phyloP scores from a whole-genome alignment of 2,113 vertebrate genomes.

The Cyanoliseus patagonus region DNA sequence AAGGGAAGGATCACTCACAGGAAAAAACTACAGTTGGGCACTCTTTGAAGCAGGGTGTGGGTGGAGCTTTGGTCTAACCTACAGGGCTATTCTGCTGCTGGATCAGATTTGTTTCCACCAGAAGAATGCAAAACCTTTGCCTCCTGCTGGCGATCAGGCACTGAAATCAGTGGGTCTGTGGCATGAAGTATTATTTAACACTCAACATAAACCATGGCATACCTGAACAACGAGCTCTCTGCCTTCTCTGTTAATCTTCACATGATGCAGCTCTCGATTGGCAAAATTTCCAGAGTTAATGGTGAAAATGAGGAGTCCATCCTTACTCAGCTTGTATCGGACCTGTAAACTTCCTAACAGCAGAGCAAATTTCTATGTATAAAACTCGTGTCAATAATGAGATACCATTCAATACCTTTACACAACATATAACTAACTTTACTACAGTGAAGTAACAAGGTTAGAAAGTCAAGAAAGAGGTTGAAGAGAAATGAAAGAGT shows the following conservation, averaged over 20 bases:
- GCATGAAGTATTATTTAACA: neutral
- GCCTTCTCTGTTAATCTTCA: constrained; percentile 87
- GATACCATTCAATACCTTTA: neutral
- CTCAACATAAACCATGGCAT: neutral
- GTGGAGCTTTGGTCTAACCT: neutral
- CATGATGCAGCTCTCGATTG: constrained; percentile 84
- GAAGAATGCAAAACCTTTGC: neutral
- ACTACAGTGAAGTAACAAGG: neutral
- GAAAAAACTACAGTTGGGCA: neutral
- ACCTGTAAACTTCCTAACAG: constrained; percentile 91
- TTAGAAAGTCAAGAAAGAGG: neutral
- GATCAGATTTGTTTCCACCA: neutral
- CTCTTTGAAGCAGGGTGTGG: neutral
- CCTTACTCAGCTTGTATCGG: constrained; percentile 87
- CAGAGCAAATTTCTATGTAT: constrained; percentile 17
- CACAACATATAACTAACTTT: neutral
- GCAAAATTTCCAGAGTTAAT: constrained; percentile 83
- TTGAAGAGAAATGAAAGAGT: neutral
- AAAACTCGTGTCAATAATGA: neutral
- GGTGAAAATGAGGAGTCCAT: constrained; percentile 82
- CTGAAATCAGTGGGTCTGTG: neutral
- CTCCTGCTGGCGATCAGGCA: rapidly evolving
- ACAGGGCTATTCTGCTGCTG: neutral
- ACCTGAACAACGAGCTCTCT: constrained; percentile 89
- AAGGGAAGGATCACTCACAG: neutral